These are phyloP conservation scores for Seladonia tumulorum DNA, from an alignment of 2,888 invertebrate genomes.

Conservation along the genomic window DNA sequence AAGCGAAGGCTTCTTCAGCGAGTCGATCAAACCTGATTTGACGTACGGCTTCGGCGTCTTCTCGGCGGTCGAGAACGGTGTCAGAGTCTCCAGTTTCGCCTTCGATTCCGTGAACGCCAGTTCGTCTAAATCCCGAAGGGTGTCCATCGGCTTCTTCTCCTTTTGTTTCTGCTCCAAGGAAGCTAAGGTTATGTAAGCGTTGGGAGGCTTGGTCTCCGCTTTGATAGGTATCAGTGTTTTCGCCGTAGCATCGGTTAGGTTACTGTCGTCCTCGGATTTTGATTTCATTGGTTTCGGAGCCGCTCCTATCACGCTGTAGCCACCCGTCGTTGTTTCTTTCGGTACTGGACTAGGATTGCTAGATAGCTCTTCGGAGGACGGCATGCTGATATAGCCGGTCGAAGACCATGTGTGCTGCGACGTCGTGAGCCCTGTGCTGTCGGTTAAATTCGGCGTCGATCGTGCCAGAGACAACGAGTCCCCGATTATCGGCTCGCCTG, in stretches of 20 bases:
- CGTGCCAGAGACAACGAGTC: conserved; percentile 80
- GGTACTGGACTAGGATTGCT: conserved; percentile 79
- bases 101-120: conserved; percentile 70
- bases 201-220: conserved; percentile 66
- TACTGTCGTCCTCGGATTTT: conserved; percentile 70
- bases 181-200: conserved; percentile 77
- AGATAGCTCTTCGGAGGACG: conserved; percentile 78
- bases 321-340: conserved; percentile 71
- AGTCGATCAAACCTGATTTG: conserved; percentile 75
- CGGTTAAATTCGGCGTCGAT: conserved; percentile 82
- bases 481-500: conserved; percentile 72
- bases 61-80: conserved; percentile 61
- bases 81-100: conserved; percentile 55
- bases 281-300: conserved; percentile 68
- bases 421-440: conserved; percentile 74
- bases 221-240: conserved; percentile 63
- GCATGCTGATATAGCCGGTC: conserved; percentile 78
- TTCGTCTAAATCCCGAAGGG: conserved; percentile 72
- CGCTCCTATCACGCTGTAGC: conserved; percentile 79
- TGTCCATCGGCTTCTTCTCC: conserved; percentile 62
- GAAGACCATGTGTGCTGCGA: conserved; percentile 81
- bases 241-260: conserved; percentile 45
- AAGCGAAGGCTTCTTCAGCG: conserved; percentile 63
- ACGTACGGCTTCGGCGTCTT: conserved; percentile 76
- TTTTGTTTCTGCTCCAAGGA: conserved; percentile 76